phyloP scores from a whole-genome alignment of 2,888 invertebrate genomes.

The Dyspetes luteomarginatus region DNA sequence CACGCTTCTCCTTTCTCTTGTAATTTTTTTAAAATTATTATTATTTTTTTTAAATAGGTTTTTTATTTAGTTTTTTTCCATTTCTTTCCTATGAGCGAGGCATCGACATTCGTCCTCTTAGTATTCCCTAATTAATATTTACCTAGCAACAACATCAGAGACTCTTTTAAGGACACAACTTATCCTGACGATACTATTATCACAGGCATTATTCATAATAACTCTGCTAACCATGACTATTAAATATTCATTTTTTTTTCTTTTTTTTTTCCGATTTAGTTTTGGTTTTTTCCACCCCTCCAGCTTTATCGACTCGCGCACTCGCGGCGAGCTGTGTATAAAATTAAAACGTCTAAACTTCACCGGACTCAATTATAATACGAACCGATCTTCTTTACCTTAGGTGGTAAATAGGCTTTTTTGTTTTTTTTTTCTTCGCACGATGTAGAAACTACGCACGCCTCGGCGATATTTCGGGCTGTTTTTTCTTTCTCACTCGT shows the following conservation, averaged over 20 bases:
- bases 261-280: conserved; percentile 60
- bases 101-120: conserved; percentile 63
- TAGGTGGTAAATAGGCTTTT: conserved; percentile 78
- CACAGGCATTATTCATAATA: conserved; percentile 87
- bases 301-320: too few relatives aligned
- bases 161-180: conserved; percentile 88
- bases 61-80: conserved; percentile 31
- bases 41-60: conserved; percentile 6
- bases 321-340: conserved; percentile 71
- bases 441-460: conserved; percentile 52
- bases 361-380: conserved; percentile 76
- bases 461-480: conserved; percentile 29
- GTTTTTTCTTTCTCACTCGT: conserved; percentile 28
- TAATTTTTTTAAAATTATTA: conserved; percentile 35
- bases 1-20: conserved; percentile 66
- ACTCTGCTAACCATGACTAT: conserved; percentile 83
- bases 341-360: conserved; percentile 81
- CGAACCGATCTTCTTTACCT: conserved; percentile 76
- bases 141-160: conserved; percentile 85
- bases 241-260: conserved; percentile 74
- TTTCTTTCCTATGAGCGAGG: conserved; percentile 63
- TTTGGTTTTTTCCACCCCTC: too few relatives aligned
- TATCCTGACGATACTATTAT: conserved; percentile 89
- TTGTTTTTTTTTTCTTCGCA: conserved; percentile 58
- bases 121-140: conserved; percentile 77